phyloP scores from a whole-genome alignment of 2,797 vertebrate species.

The Thripadectes ignobilis region DNA sequence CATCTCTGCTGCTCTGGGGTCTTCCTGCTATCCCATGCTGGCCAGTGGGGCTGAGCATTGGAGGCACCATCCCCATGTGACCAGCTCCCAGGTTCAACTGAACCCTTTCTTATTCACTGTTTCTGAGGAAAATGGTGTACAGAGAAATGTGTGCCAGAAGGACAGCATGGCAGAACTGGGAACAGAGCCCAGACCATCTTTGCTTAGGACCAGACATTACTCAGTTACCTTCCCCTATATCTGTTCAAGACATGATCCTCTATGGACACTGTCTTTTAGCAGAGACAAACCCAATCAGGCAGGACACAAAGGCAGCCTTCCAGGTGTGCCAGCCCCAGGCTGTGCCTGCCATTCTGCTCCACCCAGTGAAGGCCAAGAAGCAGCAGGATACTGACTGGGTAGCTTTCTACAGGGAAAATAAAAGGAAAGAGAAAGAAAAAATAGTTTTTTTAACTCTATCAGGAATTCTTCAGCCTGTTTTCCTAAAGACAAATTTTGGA shows the following conservation, averaged over 20 bases:
- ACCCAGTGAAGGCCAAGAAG: background rate
- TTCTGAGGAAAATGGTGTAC: background rate
- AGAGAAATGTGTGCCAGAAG: background rate
- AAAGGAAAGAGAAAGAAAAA: background rate
- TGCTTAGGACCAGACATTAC: background rate
- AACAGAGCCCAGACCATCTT: background rate
- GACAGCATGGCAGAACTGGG: background rate
- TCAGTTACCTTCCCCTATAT: background rate
- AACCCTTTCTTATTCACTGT: background rate
- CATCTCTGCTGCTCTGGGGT: too few relatives aligned
- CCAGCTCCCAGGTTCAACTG: background rate
- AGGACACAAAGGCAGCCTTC: background rate
- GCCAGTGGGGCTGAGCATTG: background rate
- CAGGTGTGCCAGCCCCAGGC: background rate
- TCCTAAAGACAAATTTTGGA: background rate
- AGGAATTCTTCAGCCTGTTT: background rate
- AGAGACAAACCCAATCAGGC: background rate
- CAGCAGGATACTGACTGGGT: background rate
- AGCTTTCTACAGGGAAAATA: background rate
- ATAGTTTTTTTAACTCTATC: background rate
- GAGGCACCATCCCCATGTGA: rapidly evolving
- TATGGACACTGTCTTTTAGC: background rate
- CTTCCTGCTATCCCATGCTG: background rate
- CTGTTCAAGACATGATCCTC: background rate
- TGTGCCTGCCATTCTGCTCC: background rate